A percentile compares a stretch with the other conserved stretches of the same genome.
Conservation (phyloP, 2,797 vertebrate species). For the Eremophila alpestris region DNA sequence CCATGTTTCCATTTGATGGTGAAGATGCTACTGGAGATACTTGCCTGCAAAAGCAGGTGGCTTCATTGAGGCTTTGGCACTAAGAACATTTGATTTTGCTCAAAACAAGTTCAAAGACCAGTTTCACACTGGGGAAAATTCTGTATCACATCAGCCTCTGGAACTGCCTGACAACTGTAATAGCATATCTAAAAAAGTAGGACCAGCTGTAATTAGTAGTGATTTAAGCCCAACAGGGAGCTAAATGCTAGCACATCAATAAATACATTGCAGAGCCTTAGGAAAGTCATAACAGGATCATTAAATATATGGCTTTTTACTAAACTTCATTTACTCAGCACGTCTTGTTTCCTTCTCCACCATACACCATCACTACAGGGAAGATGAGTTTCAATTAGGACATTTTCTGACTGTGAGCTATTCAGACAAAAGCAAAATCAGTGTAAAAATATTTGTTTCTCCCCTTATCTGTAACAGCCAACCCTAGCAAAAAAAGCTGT, state of each 20-base stretch:
- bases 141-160: not conserved
- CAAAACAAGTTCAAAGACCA: not conserved
- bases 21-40: not conserved
- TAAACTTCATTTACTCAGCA: slow-evolving; percentile 15
- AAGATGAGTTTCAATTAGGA: not conserved
- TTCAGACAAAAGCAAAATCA: not conserved
- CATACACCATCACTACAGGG: not conserved
- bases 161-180: not conserved
- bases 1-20: not conserved
- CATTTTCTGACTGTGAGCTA: not conserved
- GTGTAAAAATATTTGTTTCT: not conserved
- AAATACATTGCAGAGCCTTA: slow-evolving; percentile 1
- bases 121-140: not conserved
- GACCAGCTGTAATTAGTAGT: slow-evolving; percentile 23
- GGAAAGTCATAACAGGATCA: not conserved
- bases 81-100: not conserved
- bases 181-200: not conserved
- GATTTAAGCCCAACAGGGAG: slow-evolving; percentile 31
- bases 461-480: not conserved
- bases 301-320: slow-evolving; percentile 5
- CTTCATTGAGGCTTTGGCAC: not conserved
- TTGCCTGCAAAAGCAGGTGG: not conserved
- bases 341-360: not conserved
- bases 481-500: not conserved
- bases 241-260: slow-evolving; percentile 14